Conservation (phyloP, 2,113 vertebrate species). For the Lophius piscatorius region DNA sequence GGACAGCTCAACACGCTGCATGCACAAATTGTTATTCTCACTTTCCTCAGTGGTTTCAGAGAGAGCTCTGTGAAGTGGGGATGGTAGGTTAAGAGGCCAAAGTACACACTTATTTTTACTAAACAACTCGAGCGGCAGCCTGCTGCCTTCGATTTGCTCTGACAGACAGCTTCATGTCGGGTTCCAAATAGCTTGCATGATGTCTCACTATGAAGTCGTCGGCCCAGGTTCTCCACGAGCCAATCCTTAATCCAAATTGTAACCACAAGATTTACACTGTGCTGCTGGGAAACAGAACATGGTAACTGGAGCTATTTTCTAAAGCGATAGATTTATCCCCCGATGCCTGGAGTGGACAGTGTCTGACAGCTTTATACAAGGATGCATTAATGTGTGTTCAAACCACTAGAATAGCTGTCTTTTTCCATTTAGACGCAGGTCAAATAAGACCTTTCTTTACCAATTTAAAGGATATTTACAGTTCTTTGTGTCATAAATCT, state of each 20-base stretch:
- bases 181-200: slow-evolving; percentile 60
- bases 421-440: slow-evolving; percentile 19
- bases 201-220: slow-evolving; percentile 62
- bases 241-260: slow-evolving; percentile 54
- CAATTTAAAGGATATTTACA: slow-evolving; percentile 13
- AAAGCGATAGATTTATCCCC: slow-evolving; percentile 25
- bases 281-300: slow-evolving; percentile 43
- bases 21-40: slow-evolving; percentile 65
- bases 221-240: slow-evolving; percentile 41
- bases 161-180: slow-evolving; percentile 67
- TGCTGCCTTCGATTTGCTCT: slow-evolving; percentile 64
- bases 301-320: slow-evolving; percentile 26
- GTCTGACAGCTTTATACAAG: slow-evolving; percentile 26
- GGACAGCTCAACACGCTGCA: slow-evolving; percentile 55
- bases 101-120: slow-evolving; percentile 77
- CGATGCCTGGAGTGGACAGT: slow-evolving; percentile 26
- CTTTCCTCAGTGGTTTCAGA: slow-evolving; percentile 60
- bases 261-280: slow-evolving; percentile 45
- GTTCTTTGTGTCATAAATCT: too few relatives aligned
- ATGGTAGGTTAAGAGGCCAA: slow-evolving; percentile 63
- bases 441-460: neutral
- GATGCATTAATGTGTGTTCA: slow-evolving; percentile 21
- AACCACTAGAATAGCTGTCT: slow-evolving; percentile 4
- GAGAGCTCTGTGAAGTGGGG: slow-evolving; percentile 52
- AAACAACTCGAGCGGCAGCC: slow-evolving; percentile 72